Evolutionary conservation across 2,797 vertebrate species (phyloP).

Genomic region (Tragopan temminckii): DNA sequence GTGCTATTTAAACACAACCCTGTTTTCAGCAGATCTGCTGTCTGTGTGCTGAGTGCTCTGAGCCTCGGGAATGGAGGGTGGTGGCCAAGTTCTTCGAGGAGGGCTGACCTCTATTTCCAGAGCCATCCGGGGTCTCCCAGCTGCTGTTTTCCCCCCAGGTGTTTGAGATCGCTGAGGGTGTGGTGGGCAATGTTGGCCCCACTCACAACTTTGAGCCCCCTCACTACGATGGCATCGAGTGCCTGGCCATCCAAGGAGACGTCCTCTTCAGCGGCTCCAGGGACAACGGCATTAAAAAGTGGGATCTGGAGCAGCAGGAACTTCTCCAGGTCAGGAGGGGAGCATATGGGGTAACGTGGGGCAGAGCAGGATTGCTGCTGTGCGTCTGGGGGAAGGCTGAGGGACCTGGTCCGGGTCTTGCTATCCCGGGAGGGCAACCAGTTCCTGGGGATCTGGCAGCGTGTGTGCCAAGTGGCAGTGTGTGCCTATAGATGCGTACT

Average conservation of each 20-base stretch:
- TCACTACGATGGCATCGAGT: conserved; percentile 97
- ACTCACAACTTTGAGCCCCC: conserved; percentile 98
- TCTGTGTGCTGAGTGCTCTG: too few relatives aligned
- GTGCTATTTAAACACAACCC: too few relatives aligned
- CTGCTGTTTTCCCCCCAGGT: conserved; percentile 80
- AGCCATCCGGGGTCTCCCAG: neutral
- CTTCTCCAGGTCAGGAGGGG: conserved; percentile 89
- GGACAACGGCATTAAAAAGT: conserved; percentile 98
- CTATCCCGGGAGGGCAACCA: neutral
- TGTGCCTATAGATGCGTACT: rapidly evolving
- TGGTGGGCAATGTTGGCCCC: conserved; percentile 90
- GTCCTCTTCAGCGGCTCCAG: conserved; percentile 95
- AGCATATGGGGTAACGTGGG: neutral
- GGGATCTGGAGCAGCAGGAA: conserved; percentile 96
- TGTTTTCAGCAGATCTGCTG: too few relatives aligned
- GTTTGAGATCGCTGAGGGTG: conserved; percentile 92
- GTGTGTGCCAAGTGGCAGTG: neutral
- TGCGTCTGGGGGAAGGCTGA: neutral
- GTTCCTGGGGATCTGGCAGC: neutral
- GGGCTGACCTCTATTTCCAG: neutral
- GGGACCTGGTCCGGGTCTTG: neutral
- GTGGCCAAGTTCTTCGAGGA: neutral
- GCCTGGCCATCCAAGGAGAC: conserved; percentile 92
- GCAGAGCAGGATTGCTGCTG: neutral
- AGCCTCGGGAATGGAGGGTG: neutral